These are phyloP conservation scores for Drosophila bocqueti DNA, from an alignment of 1,140 invertebrate genomes.

Conservation along the genomic window DNA sequence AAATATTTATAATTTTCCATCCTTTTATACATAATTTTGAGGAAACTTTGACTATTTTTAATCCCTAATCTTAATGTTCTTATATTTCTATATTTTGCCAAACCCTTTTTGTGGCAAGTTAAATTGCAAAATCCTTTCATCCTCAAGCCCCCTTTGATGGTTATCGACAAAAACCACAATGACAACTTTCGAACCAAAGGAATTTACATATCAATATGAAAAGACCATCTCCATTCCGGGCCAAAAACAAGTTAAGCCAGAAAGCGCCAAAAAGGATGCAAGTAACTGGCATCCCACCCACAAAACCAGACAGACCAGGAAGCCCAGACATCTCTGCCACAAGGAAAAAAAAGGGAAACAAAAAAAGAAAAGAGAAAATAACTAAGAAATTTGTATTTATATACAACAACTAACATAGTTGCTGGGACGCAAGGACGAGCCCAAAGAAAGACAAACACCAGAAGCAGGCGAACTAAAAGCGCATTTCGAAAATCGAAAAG, in stretches of 20 bases:
- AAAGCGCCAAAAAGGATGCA: slow-evolving; percentile 47
- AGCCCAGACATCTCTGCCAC: slow-evolving; percentile 27
- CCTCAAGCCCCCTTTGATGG: slow-evolving; percentile 2
- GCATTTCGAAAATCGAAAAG: slow-evolving; percentile 78
- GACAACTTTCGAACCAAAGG: slow-evolving; percentile 51
- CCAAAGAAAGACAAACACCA: slow-evolving; percentile 72
- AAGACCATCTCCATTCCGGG: slow-evolving; percentile 1
- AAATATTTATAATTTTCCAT: not conserved
- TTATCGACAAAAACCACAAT: slow-evolving; percentile 30
- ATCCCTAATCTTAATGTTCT: not conserved
- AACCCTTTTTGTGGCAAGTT: not conserved
- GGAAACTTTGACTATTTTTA: too few relatives aligned
- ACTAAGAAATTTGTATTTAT: slow-evolving; percentile 56
- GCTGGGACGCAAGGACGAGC: slow-evolving; percentile 32
- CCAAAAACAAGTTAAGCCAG: slow-evolving; percentile 59
- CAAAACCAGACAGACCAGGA: slow-evolving; percentile 8
- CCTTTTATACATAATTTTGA: not conserved
- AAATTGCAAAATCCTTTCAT: slow-evolving; percentile 4
- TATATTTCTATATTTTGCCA: not conserved
- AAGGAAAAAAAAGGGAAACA: not conserved
- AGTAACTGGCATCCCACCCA: slow-evolving; percentile 21
- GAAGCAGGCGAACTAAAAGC: slow-evolving; percentile 63
- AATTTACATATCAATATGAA: slow-evolving; percentile 72
- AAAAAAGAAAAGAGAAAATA: slow-evolving; percentile 28
- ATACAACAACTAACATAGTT: slow-evolving; percentile 34